phyloP scores from a whole-genome alignment of 2,888 invertebrate species.

The Sminthurinus aureus region DNA sequence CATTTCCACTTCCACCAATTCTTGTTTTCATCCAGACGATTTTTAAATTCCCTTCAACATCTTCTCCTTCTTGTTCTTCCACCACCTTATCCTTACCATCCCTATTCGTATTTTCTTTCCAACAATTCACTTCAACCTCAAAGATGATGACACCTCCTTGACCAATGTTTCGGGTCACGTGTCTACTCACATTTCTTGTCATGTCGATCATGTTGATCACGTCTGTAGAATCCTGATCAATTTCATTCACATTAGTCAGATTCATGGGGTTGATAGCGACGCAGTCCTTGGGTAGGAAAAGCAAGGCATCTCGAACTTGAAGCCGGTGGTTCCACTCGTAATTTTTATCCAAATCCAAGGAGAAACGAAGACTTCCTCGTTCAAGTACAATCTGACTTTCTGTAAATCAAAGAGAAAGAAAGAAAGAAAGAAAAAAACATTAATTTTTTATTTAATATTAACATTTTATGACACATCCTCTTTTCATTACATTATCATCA shows the following conservation, averaged over 20 bases:
- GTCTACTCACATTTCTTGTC: slow-evolving; percentile 8
- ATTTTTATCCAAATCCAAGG: not conserved
- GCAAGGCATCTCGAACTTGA: not conserved
- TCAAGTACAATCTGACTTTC: not conserved
- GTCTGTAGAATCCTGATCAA: not conserved
- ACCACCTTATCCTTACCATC: not conserved
- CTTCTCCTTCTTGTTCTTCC: not conserved
- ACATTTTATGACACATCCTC: too few relatives aligned
- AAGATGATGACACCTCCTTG: not conserved
- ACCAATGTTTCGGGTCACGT: not conserved
- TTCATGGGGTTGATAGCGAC: not conserved
- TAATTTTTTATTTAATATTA: too few relatives aligned
- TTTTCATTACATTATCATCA: too few relatives aligned
- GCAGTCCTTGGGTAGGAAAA: slow-evolving; percentile 6
- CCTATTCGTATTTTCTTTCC: not conserved
- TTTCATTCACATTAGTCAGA: not conserved
- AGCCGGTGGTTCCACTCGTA: not conserved
- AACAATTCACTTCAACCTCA: not conserved
- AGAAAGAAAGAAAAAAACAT: not conserved
- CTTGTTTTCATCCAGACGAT: slow-evolving; percentile 13
- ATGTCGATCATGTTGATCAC: not conserved
- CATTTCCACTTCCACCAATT: not conserved
- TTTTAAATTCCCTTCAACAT: not conserved
- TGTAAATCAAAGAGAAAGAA: not conserved
- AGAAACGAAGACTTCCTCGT: not conserved